These are phyloP conservation scores for Podarcis cretensis DNA, from an alignment of 2,113 vertebrate species.

Conservation along the genomic window DNA sequence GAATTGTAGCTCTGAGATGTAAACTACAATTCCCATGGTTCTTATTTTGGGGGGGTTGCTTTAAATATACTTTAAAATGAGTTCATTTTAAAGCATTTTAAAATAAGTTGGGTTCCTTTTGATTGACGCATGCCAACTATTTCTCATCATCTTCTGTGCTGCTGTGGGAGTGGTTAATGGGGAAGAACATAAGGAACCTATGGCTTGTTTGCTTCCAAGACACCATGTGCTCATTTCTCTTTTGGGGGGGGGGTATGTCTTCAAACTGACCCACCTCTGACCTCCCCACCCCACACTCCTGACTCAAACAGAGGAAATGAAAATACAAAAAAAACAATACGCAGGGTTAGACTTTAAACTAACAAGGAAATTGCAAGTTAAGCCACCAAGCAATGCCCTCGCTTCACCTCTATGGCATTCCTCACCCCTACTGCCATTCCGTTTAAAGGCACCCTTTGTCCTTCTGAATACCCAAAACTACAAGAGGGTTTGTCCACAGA, in stretches of 20 bases:
- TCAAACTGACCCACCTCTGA: conserved; percentile 22
- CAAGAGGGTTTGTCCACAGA: background rate
- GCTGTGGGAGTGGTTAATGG: too few species aligned
- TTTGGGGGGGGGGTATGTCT: background rate
- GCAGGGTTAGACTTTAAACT: conserved; percentile 52
- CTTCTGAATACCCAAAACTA: background rate
- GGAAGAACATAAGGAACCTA: background rate
- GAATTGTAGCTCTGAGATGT: too few species aligned
- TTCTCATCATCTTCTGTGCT: background rate
- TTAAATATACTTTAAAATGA: too few species aligned
- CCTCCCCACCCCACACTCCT: background rate
- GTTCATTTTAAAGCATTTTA: too few species aligned
- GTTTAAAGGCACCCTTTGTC: conserved; percentile 11
- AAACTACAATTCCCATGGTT: too few species aligned
- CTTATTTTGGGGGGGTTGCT: too few species aligned
- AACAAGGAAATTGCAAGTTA: conserved; percentile 68
- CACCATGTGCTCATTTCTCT: background rate
- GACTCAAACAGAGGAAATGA: conserved; percentile 60
- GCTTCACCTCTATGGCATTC: background rate
- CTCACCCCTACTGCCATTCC: background rate
- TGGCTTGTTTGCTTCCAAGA: background rate
- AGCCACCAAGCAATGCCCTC: conserved; percentile 42
- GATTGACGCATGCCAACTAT: background rate
- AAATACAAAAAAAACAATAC: conserved; percentile 46
- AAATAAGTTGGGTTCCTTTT: too few species aligned